Conservation (phyloP, 2,888 invertebrate genomes). For the Biston stratarius region DNA sequence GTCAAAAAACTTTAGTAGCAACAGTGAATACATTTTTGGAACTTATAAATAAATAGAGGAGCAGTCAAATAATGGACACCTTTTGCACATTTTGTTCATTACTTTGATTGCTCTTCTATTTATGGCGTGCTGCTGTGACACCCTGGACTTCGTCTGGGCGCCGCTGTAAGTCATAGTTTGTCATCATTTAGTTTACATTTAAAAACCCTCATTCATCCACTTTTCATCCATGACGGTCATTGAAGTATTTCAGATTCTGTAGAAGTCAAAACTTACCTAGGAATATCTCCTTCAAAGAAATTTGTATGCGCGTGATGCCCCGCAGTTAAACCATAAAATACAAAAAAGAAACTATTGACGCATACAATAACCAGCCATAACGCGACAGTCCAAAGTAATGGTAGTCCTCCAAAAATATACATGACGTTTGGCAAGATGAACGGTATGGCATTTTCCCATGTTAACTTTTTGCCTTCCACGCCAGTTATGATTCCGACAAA, state of each 20-base stretch:
- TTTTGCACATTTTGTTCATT: too few species aligned
- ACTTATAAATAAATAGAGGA: too few species aligned
- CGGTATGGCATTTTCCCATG: constrained; percentile 61
- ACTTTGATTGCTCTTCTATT: too few species aligned
- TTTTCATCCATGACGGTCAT: too few species aligned
- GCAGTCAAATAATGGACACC: too few species aligned
- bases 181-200: too few species aligned
- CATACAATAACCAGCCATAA: constrained; percentile 86
- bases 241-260: not conserved
- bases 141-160: too few species aligned
- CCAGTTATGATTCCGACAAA: constrained; percentile 48
- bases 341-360: constrained; percentile 87
- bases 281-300: constrained; percentile 93
- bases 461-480: constrained; percentile 61
- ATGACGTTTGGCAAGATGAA: constrained; percentile 76
- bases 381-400: constrained; percentile 65
- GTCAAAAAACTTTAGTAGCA: too few species aligned
- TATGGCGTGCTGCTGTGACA: too few species aligned
- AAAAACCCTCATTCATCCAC: too few species aligned
- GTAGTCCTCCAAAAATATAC: constrained; percentile 68
- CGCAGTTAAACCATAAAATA: constrained; percentile 90
- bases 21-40: too few species aligned
- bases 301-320: constrained; percentile 93
- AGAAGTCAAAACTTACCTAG: constrained; percentile 78
- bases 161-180: too few species aligned